Percentiles rank a stretch among this genome's conserved stretches.
These are phyloP conservation scores for Tribolium madens DNA, from an alignment of 1,140 invertebrate species.

Conservation along the genomic window DNA sequence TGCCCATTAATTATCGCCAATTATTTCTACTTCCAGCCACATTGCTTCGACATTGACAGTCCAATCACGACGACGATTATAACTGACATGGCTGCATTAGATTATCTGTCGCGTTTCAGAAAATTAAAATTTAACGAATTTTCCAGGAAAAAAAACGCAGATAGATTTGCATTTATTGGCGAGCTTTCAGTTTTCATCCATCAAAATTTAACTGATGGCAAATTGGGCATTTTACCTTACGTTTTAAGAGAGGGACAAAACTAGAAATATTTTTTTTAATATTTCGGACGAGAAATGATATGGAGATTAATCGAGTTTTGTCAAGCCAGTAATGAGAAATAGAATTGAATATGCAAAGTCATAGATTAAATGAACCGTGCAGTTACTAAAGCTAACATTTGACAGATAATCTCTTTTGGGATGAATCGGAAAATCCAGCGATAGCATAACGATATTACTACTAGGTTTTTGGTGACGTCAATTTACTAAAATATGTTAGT, in stretches of 20 bases:
- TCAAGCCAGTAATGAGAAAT: neutral
- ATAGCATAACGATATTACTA: neutral
- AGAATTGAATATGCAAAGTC: neutral
- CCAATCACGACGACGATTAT: constrained; percentile 26
- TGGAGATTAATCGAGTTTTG: neutral
- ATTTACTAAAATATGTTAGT: too few relatives aligned
- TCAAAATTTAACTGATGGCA: neutral
- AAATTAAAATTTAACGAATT: constrained; percentile 27
- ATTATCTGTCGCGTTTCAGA: constrained; percentile 14
- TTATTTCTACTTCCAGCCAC: constrained; percentile 26
- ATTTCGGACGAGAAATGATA: neutral
- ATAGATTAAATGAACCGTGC: neutral
- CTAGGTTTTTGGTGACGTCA: too few relatives aligned
- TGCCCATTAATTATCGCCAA: constrained; percentile 26
- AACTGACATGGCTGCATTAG: constrained; percentile 11
- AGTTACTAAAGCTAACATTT: neutral
- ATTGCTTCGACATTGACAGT: constrained; percentile 10
- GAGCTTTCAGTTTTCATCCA: neutral
- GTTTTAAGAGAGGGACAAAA: neutral
- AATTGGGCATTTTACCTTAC: neutral
- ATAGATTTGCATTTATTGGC: neutral
- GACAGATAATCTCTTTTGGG: neutral
- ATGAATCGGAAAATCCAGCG: neutral
- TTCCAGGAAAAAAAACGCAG: neutral
- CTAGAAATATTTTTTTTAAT: neutral